Evolutionary conservation across 2,888 invertebrate genomes (phyloP).

Genomic region (Acrobasis suavella): DNA sequence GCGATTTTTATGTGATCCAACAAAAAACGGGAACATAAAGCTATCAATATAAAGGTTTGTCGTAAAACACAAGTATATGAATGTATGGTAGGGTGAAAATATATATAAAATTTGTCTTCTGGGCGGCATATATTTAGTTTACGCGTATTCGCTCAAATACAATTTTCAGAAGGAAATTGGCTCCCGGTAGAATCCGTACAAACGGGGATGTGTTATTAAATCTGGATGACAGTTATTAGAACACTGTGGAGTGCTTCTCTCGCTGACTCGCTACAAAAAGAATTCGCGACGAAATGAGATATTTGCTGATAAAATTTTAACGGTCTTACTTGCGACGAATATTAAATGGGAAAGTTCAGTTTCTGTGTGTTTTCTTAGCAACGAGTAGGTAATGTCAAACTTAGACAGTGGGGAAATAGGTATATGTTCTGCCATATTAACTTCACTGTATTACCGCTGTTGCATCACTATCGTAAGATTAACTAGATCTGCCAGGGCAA

Average conservation of each 20-base stretch:
- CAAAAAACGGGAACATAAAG: constrained; percentile 42
- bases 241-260: constrained; percentile 55
- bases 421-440: background rate
- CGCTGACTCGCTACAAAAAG: constrained; percentile 53
- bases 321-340: constrained; percentile 36
- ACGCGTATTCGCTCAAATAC: constrained; percentile 74
- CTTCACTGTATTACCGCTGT: no score
- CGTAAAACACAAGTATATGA: constrained; percentile 56
- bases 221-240: constrained; percentile 79
- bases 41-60: constrained; percentile 60
- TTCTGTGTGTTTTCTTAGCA: background rate
- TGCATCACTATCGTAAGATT: no score
- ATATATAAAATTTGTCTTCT: constrained; percentile 75
- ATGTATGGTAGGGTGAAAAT: constrained; percentile 50
- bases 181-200: constrained; percentile 66
- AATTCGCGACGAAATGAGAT: constrained; percentile 56
- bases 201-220: constrained; percentile 78
- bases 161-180: constrained; percentile 80
- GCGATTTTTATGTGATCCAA: constrained; percentile 38
- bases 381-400: constrained; percentile 1
- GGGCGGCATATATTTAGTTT: constrained; percentile 75
- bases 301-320: constrained; percentile 55
- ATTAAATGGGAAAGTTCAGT: constrained; percentile 13
- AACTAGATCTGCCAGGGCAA: no score
- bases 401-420: background rate